Conservation (phyloP, 2,888 invertebrate genomes). For the Philaethria dido region DNA sequence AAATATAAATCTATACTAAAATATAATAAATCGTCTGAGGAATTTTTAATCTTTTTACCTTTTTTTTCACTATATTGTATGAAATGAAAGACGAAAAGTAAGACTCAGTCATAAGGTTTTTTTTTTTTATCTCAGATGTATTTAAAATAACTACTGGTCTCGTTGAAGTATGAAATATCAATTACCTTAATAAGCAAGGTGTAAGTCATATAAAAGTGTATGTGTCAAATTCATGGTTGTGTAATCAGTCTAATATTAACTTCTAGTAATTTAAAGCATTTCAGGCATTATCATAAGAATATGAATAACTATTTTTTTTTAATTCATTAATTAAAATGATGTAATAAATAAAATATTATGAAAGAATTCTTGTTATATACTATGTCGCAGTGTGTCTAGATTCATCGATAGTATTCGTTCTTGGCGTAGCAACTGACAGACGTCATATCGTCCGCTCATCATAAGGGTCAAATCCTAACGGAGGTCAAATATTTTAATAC, state of each 20-base stretch:
- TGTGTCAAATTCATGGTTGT: too few relatives aligned
- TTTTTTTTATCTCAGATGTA: not conserved
- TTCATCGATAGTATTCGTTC: constrained; percentile 19
- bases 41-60: too few relatives aligned
- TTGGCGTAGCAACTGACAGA: constrained; percentile 34
- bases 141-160: not conserved
- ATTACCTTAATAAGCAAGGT: not conserved
- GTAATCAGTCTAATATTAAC: too few relatives aligned
- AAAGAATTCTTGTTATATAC: constrained; percentile 17
- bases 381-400: constrained; percentile 11
- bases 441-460: constrained; percentile 34
- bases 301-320: too few relatives aligned
- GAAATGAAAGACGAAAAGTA: too few relatives aligned
- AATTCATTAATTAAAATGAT: not conserved
- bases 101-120: not conserved
- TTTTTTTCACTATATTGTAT: too few relatives aligned
- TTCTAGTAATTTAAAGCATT: too few relatives aligned
- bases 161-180: not conserved
- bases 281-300: too few relatives aligned
- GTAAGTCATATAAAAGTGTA: too few relatives aligned
- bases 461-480: constrained; percentile 36
- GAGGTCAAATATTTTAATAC: constrained; percentile 42
- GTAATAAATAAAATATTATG: not conserved
- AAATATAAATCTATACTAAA: constrained; percentile 2
- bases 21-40: too few relatives aligned